Evolutionary conservation across 2,888 invertebrate species (phyloP), one percentile per base, ranked within the genome.

Genomic region (Pristionchus exspectatus): DNA sequence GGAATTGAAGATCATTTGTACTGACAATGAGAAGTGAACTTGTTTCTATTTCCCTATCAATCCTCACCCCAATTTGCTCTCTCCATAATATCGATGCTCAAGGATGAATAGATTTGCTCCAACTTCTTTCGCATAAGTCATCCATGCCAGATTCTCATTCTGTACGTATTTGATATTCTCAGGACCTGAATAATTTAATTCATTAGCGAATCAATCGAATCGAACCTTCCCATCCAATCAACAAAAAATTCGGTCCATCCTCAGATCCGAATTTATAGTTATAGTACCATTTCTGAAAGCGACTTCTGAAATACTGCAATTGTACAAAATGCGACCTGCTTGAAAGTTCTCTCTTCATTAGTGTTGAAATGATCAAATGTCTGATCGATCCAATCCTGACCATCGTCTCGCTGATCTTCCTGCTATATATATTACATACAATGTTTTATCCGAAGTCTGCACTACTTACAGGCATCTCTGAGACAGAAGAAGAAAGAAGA

Each of bases 41-140:
- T 83, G 3, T 2, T 50, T 50, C 1, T 50, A 50, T 7, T 50
- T 50, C 10, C 9, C 9, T 9, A 0, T 50, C 10, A 50, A 0
- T 83, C 12, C 90, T 88, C n/a, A 92, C 90, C 90, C 91, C 24
- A 92, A 89, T 33, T 97, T 97, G 95, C 98, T 98, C 95, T 97
- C 96, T 88, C 98, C 98, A 96, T 98, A 98, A 96, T 96, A 98
- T 90, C 98, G 96, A 95, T 98, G 98, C 95, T 98, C 98, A 91
- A 98, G 95, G 95, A 97, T 97, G 90, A 98, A 97, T 92, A 97
- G 97, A 54, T 98, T 96, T 0, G 98, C 98, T 87, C 97, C 97
- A 95, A 97, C 81, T 92, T 96, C 96, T 94, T 97, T 96, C 0
- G 97, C 98, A 21, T 90, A 27, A 24, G 69, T 50, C 24, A 87